phyloP scores from a whole-genome alignment of 1,140 invertebrate species.

The Drosophila lacteicornis region DNA sequence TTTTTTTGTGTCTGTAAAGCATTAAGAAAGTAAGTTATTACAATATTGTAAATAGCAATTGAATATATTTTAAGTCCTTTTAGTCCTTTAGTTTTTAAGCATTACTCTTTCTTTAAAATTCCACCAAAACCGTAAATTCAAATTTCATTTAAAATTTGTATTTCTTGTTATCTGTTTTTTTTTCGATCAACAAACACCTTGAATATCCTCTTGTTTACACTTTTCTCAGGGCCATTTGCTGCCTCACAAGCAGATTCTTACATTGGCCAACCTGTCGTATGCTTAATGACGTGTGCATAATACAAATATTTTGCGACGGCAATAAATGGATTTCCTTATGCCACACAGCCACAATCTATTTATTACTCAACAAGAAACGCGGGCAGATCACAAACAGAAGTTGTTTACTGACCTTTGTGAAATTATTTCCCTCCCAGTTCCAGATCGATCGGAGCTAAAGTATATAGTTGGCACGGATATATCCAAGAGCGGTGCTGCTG shows the following conservation, averaged over 20 bases:
- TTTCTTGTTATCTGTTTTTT: neutral
- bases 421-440: slow-evolving; percentile 24
- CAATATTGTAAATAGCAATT: too few species aligned
- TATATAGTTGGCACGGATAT: slow-evolving; percentile 12
- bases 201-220: slow-evolving; percentile 29
- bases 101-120: neutral
- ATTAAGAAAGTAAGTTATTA: too few species aligned
- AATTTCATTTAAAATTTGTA: neutral
- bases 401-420: slow-evolving; percentile 43
- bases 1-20: too few species aligned
- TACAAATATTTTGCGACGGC: slow-evolving; percentile 40
- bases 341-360: slow-evolving; percentile 25
- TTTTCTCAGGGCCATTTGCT: slow-evolving; percentile 18
- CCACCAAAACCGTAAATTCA: neutral
- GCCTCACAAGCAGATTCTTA: slow-evolving; percentile 34
- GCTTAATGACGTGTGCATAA: slow-evolving; percentile 45
- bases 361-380: slow-evolving; percentile 28
- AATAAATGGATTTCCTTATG: slow-evolving; percentile 37
- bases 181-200: neutral
- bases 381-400: slow-evolving; percentile 14
- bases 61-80: too few species aligned
- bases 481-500: slow-evolving; percentile 28
- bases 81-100: too few species aligned
- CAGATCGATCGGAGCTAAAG: slow-evolving; percentile 18
- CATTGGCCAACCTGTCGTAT: slow-evolving; percentile 49